phyloP scores from a whole-genome alignment of 1,140 invertebrate species.

The Lucilia cuprina region DNA sequence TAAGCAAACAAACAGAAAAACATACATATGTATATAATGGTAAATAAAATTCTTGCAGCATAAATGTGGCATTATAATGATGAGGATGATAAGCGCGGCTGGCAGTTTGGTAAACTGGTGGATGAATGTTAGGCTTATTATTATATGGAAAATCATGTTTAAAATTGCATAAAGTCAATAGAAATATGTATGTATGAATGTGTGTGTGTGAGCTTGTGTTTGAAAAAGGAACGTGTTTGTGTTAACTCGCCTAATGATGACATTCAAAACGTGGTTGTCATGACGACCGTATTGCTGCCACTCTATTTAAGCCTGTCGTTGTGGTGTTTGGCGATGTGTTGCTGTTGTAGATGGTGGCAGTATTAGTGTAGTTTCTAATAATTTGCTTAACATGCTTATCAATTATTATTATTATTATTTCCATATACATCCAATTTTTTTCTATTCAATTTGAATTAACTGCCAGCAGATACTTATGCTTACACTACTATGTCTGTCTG shows the following conservation, averaged over 20 bases:
- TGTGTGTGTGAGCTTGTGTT: too few relatives aligned
- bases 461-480: neutral
- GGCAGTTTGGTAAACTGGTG: neutral
- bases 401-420: slow-evolving; percentile 32
- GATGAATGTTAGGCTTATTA: neutral
- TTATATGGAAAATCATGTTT: slow-evolving; percentile 23
- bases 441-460: neutral
- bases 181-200: neutral
- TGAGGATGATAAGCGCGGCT: neutral
- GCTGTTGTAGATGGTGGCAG: neutral
- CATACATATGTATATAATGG: neutral
- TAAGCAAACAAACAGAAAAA: neutral
- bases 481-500: neutral
- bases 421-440: neutral
- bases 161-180: neutral
- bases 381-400: slow-evolving; percentile 40
- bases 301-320: neutral
- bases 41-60: neutral
- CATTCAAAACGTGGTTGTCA: slow-evolving; percentile 13
- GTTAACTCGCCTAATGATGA: slow-evolving; percentile 24
- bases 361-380: slow-evolving; percentile 35
- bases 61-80: neutral
- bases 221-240: neutral
- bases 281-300: neutral
- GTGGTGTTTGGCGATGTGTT: neutral